phyloP scores from a whole-genome alignment of 2,797 vertebrate species.

The Hydrophis major region DNA sequence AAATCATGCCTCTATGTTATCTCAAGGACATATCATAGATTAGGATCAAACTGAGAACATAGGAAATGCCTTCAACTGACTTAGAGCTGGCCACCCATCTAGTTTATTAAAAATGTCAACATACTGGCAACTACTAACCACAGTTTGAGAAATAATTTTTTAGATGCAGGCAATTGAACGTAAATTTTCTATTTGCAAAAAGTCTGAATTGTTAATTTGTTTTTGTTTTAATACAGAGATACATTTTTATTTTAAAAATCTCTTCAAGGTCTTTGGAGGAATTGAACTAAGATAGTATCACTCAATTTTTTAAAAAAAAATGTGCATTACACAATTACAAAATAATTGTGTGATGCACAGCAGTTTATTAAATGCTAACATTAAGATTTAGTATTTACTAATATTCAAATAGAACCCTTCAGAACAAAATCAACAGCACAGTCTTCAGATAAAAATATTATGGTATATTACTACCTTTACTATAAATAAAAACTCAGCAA shows the following conservation, averaged over 20 bases:
- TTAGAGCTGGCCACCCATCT: neutral
- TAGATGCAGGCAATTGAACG: neutral
- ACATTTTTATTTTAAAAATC: neutral
- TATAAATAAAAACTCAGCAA: constrained; percentile 34
- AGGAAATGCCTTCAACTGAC: neutral
- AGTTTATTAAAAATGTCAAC: neutral
- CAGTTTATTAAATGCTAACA: neutral
- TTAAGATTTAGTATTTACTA: neutral
- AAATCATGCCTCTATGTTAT: neutral
- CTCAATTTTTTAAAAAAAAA: neutral
- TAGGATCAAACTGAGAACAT: neutral
- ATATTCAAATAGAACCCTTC: neutral
- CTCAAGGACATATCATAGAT: neutral
- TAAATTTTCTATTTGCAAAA: neutral
- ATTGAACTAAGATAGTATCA: neutral
- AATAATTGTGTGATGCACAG: neutral
- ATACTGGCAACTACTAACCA: neutral
- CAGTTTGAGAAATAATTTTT: neutral
- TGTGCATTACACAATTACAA: neutral
- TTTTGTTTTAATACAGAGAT: neutral
- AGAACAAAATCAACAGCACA: neutral
- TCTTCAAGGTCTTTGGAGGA: neutral
- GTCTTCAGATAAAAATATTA: neutral
- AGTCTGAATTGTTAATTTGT: neutral
- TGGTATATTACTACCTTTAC: constrained; percentile 24